These are phyloP conservation scores for Uromys caudimaculatus DNA, from an alignment of 2,797 vertebrate genomes.

Conservation along the genomic window DNA sequence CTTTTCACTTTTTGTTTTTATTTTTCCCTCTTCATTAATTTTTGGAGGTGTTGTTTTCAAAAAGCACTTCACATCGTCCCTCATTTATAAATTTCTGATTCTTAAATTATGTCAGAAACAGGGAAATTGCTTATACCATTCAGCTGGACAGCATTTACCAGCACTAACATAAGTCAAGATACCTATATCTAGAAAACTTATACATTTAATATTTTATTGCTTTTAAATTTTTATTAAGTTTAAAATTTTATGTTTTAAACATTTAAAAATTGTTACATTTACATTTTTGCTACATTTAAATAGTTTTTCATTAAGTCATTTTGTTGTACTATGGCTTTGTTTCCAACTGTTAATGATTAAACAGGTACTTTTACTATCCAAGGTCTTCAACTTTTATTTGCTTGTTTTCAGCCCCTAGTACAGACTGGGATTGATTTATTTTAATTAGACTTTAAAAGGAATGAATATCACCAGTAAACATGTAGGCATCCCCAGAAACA, in stretches of 20 bases:
- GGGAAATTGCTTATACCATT: neutral
- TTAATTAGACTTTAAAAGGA: conserved; percentile 82
- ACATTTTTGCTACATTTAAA: neutral
- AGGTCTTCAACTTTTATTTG: conserved; percentile 55
- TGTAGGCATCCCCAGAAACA: conserved; percentile 80
- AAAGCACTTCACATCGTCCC: neutral
- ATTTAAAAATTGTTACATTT: neutral
- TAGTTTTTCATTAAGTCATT: conserved; percentile 32
- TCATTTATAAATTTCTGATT: conserved; percentile 34
- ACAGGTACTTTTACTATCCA: conserved; percentile 8
- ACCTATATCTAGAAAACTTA: neutral
- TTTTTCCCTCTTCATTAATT: neutral
- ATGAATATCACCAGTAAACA: conserved; percentile 80
- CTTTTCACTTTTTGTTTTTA: conserved; percentile 65
- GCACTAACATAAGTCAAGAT: neutral
- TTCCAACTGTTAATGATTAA: conserved; percentile 38
- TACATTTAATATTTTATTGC: neutral
- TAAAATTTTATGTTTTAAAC: neutral
- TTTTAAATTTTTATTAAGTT: neutral
- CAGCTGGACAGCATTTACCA: neutral
- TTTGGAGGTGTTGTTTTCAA: neutral
- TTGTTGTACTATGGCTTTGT: neutral
- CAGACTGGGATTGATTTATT: conserved; percentile 70
- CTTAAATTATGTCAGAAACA: conserved; percentile 29
- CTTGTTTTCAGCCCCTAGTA: conserved; percentile 68